Evolutionary conservation across 2,888 invertebrate genomes (phyloP), one percentile per base, ranked within the genome.

Genomic region (Mimas tiliae): DNA sequence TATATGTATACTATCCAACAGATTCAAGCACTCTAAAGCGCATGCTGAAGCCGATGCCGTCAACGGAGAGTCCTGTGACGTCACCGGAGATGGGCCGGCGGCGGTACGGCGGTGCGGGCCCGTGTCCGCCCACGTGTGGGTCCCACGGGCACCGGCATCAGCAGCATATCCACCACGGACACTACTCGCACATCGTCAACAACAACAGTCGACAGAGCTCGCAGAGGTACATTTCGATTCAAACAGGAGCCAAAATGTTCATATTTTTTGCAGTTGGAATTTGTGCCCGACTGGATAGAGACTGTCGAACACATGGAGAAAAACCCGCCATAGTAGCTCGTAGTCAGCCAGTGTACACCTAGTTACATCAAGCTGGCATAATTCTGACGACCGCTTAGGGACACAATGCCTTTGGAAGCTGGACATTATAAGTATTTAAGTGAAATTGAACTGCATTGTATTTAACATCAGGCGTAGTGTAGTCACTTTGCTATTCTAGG

Each of bases 21-120:
- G 98, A 98, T 88, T 96, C 97, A 81, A 96, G 96, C 83, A 98
- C 98, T 9, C 94, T 99, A 77, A 98, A 98, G 88, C 95, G 98
- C 72, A 98, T 99, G 97, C 94, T 99, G 77, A 98, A 98, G 83
- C 98, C 98, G 63, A 97, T 99, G 96, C 97, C 98, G 33, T 97
- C 97, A 75, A 96, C 96, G 67, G 98, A 97, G 85, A 97, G 97
- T 82, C 98, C 98, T 0, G 97, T 97, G 64, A 98, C 98, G 63
- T 98, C 98, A 67, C 98, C 98, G 16, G 98, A 98, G 94, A 97
- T 97, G 96, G 96, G 97, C 21, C 95, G 97, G 63, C 95, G 97
- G 62, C 94, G 97, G 64, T 97, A 97, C 86, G 96, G 94, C 62
- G 89, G 83, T 9, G 85, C 92, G 9, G 87, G 80, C 0, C 94